These are phyloP conservation scores for Pelodytes ibericus DNA, from an alignment of 2,797 vertebrate genomes.

Conservation along the genomic window DNA sequence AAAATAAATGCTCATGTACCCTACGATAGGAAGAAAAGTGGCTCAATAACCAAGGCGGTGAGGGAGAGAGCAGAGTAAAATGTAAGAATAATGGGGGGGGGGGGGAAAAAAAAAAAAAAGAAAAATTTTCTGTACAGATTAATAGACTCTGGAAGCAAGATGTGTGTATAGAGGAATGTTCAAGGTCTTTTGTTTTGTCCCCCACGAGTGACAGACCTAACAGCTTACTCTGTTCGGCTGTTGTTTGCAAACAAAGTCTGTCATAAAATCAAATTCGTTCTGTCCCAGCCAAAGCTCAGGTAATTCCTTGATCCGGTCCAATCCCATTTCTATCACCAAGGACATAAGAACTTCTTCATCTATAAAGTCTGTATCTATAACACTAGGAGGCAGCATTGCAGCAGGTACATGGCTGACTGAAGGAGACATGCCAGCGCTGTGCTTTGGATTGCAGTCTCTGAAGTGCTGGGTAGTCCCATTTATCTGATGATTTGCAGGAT, in stretches of 20 bases:
- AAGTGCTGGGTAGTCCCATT: conserved; percentile 82
- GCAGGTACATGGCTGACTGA: conserved; percentile 80
- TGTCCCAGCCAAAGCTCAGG: conserved; percentile 89
- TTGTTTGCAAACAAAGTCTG: conserved; percentile 89
- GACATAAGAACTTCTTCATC: conserved; percentile 90
- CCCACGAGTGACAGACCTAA: conserved; percentile 64
- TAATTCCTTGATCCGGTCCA: conserved; percentile 89
- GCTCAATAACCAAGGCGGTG: conserved; percentile 31
- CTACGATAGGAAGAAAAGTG: conserved; percentile 27
- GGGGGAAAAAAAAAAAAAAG: conserved; percentile 48
- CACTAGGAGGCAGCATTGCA: conserved; percentile 86
- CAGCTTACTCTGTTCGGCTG: conserved; percentile 88
- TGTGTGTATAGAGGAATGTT: conserved; percentile 78
- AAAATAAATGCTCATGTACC: conserved; percentile 35
- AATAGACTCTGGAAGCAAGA: conserved; percentile 79
- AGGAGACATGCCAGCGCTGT: conserved; percentile 73
- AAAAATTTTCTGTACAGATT: conserved; percentile 75
- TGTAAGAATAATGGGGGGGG: conserved; percentile 49
- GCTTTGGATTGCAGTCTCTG: conserved; percentile 83
- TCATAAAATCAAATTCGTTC: conserved; percentile 89
- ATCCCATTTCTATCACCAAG: conserved; percentile 86
- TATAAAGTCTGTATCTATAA: conserved; percentile 89
- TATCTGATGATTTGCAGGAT: conserved; percentile 79
- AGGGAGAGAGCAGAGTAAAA: conserved; percentile 57
- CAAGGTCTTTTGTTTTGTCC: conserved; percentile 54